Percentiles rank a stretch among this genome's conserved stretches.
Conservation (phyloP, 2,797 vertebrate genomes). For the Hippopotamyrus pictus region DNA sequence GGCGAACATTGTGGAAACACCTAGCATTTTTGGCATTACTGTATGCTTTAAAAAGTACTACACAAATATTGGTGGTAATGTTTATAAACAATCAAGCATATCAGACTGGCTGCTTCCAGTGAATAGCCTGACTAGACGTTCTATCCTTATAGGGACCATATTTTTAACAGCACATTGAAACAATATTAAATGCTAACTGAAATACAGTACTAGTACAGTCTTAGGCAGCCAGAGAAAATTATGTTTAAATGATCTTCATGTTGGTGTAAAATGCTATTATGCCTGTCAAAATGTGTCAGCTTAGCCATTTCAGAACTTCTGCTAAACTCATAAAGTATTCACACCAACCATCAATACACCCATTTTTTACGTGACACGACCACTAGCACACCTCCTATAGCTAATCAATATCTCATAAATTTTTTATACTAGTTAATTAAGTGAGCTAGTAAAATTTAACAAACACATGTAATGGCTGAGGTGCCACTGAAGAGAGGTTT, state of each 20-base stretch:
- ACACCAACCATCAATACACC: neutral
- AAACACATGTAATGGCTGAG: neutral
- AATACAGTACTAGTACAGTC: neutral
- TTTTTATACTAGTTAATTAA: neutral
- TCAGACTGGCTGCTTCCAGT: neutral
- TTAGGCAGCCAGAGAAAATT: neutral
- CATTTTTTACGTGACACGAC: neutral
- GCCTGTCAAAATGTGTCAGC: neutral
- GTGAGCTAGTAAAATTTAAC: neutral
- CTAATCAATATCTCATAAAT: neutral
- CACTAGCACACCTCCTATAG: neutral
- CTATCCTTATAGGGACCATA: neutral
- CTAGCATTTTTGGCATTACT: too few relatives aligned
- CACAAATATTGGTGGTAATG: too few relatives aligned
- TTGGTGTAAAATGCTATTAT: neutral
- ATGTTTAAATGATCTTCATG: neutral
- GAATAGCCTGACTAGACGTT: neutral
- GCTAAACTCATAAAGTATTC: neutral
- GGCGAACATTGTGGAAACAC: too few relatives aligned
- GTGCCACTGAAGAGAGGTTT: neutral
- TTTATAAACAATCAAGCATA: too few relatives aligned
- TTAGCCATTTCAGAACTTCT: neutral
- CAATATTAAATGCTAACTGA: neutral
- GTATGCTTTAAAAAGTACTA: too few relatives aligned
- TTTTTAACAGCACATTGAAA: neutral